Evolutionary conservation across 2,113 vertebrate genomes (phyloP).

Genomic region (Etheostoma spectabile): DNA sequence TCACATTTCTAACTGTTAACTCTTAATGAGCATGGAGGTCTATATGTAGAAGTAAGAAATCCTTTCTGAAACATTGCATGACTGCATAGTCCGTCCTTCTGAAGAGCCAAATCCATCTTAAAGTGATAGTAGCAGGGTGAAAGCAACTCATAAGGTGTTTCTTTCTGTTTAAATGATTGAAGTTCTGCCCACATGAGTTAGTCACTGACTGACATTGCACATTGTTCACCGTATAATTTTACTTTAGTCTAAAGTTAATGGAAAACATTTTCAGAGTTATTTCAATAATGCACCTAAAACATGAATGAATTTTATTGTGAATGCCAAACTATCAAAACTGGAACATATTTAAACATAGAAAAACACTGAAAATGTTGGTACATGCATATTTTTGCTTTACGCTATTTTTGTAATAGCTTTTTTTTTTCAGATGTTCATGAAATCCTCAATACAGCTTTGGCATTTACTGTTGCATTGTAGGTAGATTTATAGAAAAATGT

Average conservation of each 20-base stretch:
- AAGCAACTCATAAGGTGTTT: background rate
- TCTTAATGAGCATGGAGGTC: background rate
- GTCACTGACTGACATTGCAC: background rate
- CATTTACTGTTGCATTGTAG: background rate
- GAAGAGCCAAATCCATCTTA: slow-evolving; percentile 5
- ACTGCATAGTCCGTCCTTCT: background rate
- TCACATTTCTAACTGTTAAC: background rate
- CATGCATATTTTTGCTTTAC: background rate
- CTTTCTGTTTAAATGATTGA: background rate
- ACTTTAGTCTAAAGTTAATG: background rate
- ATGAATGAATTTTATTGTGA: background rate
- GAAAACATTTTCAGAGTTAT: background rate
- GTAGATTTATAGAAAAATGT: background rate
- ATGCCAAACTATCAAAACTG: background rate
- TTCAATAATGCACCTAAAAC: background rate
- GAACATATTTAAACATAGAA: background rate
- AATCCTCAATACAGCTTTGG: slow-evolving; percentile 1
- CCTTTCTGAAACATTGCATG: background rate
- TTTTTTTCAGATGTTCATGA: background rate
- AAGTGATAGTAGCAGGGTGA: slow-evolving; percentile 1
- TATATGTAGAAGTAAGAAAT: background rate
- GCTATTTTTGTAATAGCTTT: background rate
- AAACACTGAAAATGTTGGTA: background rate
- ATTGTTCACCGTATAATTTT: background rate
- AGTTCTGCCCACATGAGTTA: background rate